Base-by-base conservation (phyloP, 2,113 vertebrate genomes). In the Empidonax traillii region DNA sequence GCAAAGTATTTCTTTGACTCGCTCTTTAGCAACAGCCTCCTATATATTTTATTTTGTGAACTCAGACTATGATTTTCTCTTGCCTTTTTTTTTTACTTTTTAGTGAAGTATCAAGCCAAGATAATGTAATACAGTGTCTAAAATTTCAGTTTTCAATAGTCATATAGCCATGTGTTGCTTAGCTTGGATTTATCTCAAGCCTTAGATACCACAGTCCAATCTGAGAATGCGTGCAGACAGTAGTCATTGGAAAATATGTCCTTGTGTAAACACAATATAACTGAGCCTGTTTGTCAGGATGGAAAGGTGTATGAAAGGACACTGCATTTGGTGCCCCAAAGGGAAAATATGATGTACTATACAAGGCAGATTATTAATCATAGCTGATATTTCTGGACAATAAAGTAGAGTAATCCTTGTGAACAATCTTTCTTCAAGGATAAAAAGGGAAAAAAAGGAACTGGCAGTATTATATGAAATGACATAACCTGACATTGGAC, bases 211-310 rank as follows among this genome's bases (percentile, higher is more conserved):
- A 76, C 65, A 89, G 85, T 95, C 83, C 96, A 96, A 96, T 97
- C 95, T 93, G 93, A 97, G 97, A 96, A 96, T 79, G 73, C 12
- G 37, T 92, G 67, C 92, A 89, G 94, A 93, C 89, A 90, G 92
- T 90, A 97, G 93, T 93, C 95, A 95, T 53, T 21, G 30, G 91
- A 94, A 98, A 97, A 97, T 97, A 96, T 91, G 96, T 98, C 92
- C 96, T 96, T 97, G 96, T 97, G 92, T 98, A 98, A 98, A 97
- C 97, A 98, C 93, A 98, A 94, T 97, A 98, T 97, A 97, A 94
- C 93, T 94, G 89, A 97, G 96, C 91, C 92, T 97, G 97, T 97
- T 97, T 97, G 97, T 97, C 96, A 95, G 97, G 97, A 97, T 96
- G 97, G 95, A 96, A 97, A 97, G 84, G 94, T 96, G 85, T 96